Base-by-base conservation (phyloP, 2,113 vertebrate genomes). In the Alexandromys fortis region DNA sequence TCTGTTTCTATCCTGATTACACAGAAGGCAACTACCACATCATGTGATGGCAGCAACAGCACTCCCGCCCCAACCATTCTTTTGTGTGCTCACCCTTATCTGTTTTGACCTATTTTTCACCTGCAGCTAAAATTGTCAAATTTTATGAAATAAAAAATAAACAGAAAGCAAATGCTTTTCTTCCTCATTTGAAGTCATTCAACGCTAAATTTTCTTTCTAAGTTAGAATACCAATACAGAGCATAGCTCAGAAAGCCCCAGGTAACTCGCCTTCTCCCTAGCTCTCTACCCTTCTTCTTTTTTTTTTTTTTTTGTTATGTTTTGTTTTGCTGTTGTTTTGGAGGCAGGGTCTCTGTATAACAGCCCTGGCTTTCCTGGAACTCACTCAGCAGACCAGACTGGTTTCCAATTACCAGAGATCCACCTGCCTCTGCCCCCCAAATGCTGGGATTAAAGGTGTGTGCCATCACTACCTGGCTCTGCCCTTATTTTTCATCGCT, bases 211-310 rank as follows among this genome's bases (percentile, higher is more conserved):
- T 67, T 87, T 90, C 35, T 42, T 82, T 93, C 78, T 83, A 49
- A 38, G 55, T 85, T 79, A 21, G 76, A 75, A 30, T 85, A 67
- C 47, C 90, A 85, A 87, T 63, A 55, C 28, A 76, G 42, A 88
- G 86, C 14, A 30, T 8, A 38, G 17, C 33, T 65, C 63, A 79
- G 58, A 89, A 94, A 85, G 58, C 3, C 30, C 14, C 38, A 52
- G 6, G 3, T 38, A 22, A 30, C 7, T n/a, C 6, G 1, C 1
- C 24, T 33, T 30, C 63, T 65, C 38, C 47, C 67, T 33, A 49
- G 61, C 26, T 93, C 83, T 38, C 52, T 65, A 72, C 49, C 21
- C 28, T 77, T 70, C 16, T 68, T 52, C 13, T 52, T 52, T 0
- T 52, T 52, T 0, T 52, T 55, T 63, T 24, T 24, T 1, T 52